phyloP scores from a whole-genome alignment of 2,888 invertebrate species.

The Horisme vitalbata region DNA sequence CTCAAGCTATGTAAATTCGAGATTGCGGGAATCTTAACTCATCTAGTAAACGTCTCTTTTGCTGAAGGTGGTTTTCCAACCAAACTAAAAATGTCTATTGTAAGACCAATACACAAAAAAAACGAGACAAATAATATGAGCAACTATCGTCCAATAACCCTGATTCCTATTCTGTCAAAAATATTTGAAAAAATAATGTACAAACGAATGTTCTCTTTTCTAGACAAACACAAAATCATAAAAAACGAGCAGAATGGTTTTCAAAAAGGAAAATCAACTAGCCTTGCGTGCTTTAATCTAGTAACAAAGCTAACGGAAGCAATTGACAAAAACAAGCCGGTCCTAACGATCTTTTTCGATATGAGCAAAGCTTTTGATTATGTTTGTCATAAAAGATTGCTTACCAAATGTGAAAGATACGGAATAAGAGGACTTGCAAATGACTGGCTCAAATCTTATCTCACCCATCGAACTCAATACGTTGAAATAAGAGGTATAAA shows the following conservation, averaged over 20 bases:
- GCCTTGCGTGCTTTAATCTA: slow-evolving; percentile 10
- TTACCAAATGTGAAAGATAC: not conserved
- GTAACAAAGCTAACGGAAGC: slow-evolving; percentile 1
- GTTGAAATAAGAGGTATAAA: not conserved
- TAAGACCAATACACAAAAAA: not conserved
- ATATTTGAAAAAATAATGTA: not conserved
- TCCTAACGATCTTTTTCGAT: slow-evolving; percentile 5
- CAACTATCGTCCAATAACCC: slow-evolving; percentile 1
- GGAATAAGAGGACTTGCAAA: not conserved
- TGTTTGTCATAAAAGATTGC: not conserved
- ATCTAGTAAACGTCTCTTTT: not conserved
- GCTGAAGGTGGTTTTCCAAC: not conserved
- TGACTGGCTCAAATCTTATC: not conserved
- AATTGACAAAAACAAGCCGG: not conserved
- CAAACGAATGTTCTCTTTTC: not conserved
- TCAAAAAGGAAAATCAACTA: slow-evolving; percentile 8
- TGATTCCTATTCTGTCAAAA: slow-evolving; percentile 1
- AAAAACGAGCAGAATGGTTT: slow-evolving; percentile 12
- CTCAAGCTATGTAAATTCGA: slow-evolving; percentile 6
- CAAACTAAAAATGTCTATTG: not conserved
- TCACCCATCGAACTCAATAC: not conserved
- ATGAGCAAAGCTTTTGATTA: slow-evolving; percentile 14
- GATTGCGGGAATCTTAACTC: not conserved
- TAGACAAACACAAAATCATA: not conserved
- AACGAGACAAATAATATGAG: not conserved